Base-by-base conservation (phyloP, 2,888 invertebrate genomes). In the Diplolepis rosae region DNA sequence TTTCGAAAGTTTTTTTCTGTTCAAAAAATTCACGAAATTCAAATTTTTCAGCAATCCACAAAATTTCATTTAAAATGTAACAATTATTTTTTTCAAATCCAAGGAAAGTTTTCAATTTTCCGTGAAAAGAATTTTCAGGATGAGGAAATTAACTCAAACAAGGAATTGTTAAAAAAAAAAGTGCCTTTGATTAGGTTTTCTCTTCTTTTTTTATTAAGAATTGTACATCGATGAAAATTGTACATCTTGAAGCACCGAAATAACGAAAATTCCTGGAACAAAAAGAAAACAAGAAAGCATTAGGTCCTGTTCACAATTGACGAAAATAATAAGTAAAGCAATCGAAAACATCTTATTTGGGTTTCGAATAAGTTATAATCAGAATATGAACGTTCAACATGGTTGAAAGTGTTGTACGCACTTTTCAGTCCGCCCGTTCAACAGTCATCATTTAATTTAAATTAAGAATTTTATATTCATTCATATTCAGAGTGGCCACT, bases 361-460 rank as follows among this genome's bases (percentile, higher is more conserved):
- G 66, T 18, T 30, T 61, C 51, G 45, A 24, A 22, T 52, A 18
- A 50, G 9, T 42, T 68, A 22, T 7, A 24, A 11, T 66, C 22
- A 54, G 48, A 69, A 6, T 73, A 75, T 67, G 83, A 87, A 87
- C 87, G 80, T 81, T 87, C 86, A 66, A 85, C 86, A 87, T 27
- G 78, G 71, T 70, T 69, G 66, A 28, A 72, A 87, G 86, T 86
- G 87, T 85, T 88, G 87, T 87, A 88, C 83, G 85, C 87, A 87
- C 87, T 86, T 74, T 84, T 90, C 86, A 88, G 90, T 87, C 90
- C 90, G 90, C 90, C 90, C 90, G 90, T 90, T 90, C 89, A 72
- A 76, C 76, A 77, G 73, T 88, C 88, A 90, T 90, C 89, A 89
- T 81, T 65, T 65, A 70, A 69, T 71, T 6, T n/a, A 5, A 66